A percentile compares a stretch with the other conserved stretches of the same genome.
Evolutionary conservation across 92 coral and sea anemone genomes (phyloP).

Genomic region (Porites cylindrica): DNA sequence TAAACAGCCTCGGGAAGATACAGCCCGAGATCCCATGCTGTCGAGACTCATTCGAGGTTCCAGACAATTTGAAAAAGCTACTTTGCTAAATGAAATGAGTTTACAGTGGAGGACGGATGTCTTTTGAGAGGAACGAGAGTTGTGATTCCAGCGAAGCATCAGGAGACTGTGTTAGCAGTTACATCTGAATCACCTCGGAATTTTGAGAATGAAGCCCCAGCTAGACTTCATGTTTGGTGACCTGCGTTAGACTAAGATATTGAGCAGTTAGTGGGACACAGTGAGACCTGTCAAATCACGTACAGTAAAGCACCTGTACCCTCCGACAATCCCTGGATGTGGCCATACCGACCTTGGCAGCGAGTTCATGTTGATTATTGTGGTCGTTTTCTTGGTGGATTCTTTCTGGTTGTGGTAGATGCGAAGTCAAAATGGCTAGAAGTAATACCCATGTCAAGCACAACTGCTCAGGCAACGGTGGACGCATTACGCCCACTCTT

Average conservation of each 20-base stretch:
- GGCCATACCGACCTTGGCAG: constrained; percentile 62
- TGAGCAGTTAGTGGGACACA: constrained; percentile 50
- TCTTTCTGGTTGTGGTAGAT: constrained; percentile 60
- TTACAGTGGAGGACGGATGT: constrained; percentile 57
- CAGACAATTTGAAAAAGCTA: constrained; percentile 10
- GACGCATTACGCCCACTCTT: constrained; percentile 38
- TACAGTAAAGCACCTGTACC: constrained; percentile 32
- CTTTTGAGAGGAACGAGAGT: constrained; percentile 50
- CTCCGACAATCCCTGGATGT: constrained; percentile 48
- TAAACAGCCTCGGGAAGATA: constrained; percentile 3
- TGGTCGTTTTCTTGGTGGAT: constrained; percentile 42
- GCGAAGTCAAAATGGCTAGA: constrained; percentile 63
- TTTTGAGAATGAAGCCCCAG: constrained; percentile 64
- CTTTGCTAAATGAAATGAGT: constrained; percentile 8
- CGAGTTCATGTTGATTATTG: constrained; percentile 59
- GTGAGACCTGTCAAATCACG: constrained; percentile 51
- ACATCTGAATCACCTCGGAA: constrained; percentile 48
- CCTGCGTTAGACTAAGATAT: constrained; percentile 48
- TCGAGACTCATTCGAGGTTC: constrained; percentile 19
- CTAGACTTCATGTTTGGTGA: constrained; percentile 67
- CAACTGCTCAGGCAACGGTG: constrained; percentile 50
- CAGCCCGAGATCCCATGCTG: background rate
- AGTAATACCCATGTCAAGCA: constrained; percentile 41
- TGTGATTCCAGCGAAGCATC: constrained; percentile 48
- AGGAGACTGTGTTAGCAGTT: constrained; percentile 41